Evolutionary conservation across 1,140 invertebrate species (phyloP), one percentile per base, ranked within the genome.

Genomic region (Drepana arcuata): DNA sequence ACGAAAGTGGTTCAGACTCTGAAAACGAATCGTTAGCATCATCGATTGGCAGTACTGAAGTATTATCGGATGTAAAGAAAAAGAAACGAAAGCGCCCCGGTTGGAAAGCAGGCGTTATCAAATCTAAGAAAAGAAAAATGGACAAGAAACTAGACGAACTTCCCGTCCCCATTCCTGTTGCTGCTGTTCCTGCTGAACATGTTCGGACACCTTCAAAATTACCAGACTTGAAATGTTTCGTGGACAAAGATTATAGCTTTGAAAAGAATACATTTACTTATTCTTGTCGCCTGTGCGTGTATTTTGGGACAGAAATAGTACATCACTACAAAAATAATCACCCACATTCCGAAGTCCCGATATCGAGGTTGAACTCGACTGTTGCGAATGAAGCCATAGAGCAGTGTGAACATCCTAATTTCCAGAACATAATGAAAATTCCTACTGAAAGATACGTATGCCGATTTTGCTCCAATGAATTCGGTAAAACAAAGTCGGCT

Each of bases 271-370:
- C 52, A 11, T 38, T 9, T 2, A 83, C 49, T 16, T 85, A 86
- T 26, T 63, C 78, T 9, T 93, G 83, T 50, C 68, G 66, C 25
- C 30, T 89, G 2, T 92, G 91, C 55, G 34, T 56, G 0, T 90
- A 86, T 43, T 68, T 51, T 16, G 89, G 89, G 0, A 83, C 83
- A 31, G 85, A 87, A 23, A 90, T 92, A 13, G 87, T 91, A 0
- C 69, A 84, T 24, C 91, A 93, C 74, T 91, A 90, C 41, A 86
- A 86, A 45, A 69, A 73, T 2, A 64, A 69, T 37, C 91, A 92
- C 73, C 85, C 87, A 2, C 81, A 86, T 21, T 79, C 78, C 14
- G 91, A 92, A 71, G 85, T 90, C 9, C 69, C 90, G 7, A 84
- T 90, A 40, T 89, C 90, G 0, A 68, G 90, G 18, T 55, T 91